These are phyloP conservation scores for Drosophila lacteicornis DNA, from an alignment of 1,140 invertebrate genomes.

Conservation along the genomic window DNA sequence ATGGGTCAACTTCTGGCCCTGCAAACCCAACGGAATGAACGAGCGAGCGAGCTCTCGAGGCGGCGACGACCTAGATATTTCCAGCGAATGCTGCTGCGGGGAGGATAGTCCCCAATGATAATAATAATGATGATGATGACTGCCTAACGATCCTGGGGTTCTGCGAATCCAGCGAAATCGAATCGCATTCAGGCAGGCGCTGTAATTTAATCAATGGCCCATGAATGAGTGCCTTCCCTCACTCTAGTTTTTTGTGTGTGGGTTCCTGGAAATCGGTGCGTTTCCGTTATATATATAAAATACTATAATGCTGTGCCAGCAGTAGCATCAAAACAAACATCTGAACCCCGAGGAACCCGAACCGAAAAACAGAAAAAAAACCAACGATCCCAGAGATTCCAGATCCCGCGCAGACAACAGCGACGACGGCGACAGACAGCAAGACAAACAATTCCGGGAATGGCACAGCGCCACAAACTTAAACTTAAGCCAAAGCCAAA, in stretches of 20 bases:
- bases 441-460: constrained; percentile 76
- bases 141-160: constrained; percentile 49
- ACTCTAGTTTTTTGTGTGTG: constrained; percentile 9
- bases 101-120: constrained; percentile 33
- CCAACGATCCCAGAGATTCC: constrained; percentile 31
- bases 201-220: constrained; percentile 74
- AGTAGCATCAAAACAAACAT: constrained; percentile 57
- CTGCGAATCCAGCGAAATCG: constrained; percentile 49
- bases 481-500: constrained; percentile 22
- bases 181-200: constrained; percentile 36
- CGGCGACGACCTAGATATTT: constrained; percentile 42
- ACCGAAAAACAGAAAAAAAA: constrained; percentile 7
- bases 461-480: constrained; percentile 52
- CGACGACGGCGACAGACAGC: constrained; percentile 52
- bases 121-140: constrained; percentile 36
- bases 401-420: constrained; percentile 1
- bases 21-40: constrained; percentile 14
- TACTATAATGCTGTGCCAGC: constrained; percentile 66
- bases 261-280: constrained; percentile 69
- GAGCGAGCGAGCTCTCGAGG: constrained; percentile 4
- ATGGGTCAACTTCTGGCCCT: constrained; percentile 49
- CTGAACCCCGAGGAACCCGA: constrained; percentile 42
- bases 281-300: constrained; percentile 46
- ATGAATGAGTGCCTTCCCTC: constrained; percentile 64
- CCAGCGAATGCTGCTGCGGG: constrained; percentile 22